Evolutionary conservation across 2,797 vertebrate genomes (phyloP).

Genomic region (Danio tinwini): DNA sequence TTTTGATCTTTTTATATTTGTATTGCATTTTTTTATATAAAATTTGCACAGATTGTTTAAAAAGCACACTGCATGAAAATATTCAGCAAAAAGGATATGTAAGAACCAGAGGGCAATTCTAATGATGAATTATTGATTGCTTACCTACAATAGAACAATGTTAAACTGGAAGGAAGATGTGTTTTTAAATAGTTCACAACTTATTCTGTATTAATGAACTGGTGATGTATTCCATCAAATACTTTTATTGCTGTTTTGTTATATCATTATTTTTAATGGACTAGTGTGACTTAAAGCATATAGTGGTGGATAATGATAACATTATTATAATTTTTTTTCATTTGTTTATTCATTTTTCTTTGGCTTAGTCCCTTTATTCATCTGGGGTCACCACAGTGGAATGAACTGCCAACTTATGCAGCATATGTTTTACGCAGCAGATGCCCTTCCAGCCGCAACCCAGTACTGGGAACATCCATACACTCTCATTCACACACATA

Average conservation of each 20-base stretch:
- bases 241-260: too few relatives aligned
- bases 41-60: background rate
- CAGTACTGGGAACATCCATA: too few relatives aligned
- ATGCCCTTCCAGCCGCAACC: too few relatives aligned
- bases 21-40: background rate
- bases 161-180: background rate
- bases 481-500: too few relatives aligned
- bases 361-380: too few relatives aligned
- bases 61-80: background rate
- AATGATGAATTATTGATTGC: constrained; percentile 21
- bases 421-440: too few relatives aligned
- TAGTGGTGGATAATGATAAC: too few relatives aligned
- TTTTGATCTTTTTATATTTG: background rate
- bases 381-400: too few relatives aligned
- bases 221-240: background rate
- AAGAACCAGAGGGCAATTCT: background rate
- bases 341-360: too few relatives aligned
- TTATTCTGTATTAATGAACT: background rate
- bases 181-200: background rate
- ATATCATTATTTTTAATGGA: background rate
- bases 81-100: background rate
- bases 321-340: too few relatives aligned
- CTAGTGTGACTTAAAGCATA: background rate
- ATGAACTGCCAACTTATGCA: too few relatives aligned
- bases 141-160: background rate